A percentile compares a stretch with the other conserved stretches of the same genome.
Evolutionary conservation across 2,797 vertebrate genomes (phyloP).

Genomic region (Microchirus variegatus): DNA sequence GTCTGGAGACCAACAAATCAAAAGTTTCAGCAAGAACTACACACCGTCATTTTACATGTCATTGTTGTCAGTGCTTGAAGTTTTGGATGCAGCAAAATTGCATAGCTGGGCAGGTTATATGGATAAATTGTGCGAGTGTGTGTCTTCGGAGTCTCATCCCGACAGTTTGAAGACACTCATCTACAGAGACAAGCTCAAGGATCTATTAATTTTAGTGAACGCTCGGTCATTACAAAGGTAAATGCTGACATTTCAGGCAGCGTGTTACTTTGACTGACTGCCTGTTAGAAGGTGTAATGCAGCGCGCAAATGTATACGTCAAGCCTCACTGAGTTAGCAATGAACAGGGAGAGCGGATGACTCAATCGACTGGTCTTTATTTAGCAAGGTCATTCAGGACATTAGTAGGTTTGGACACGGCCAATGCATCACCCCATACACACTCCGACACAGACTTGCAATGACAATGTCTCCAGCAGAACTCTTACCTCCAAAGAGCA

Average conservation of each 20-base stretch:
- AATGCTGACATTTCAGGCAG: slow-evolving; percentile 75
- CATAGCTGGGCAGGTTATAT: no score
- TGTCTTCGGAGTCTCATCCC: slow-evolving; percentile 30
- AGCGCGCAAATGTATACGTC: slow-evolving; percentile 77
- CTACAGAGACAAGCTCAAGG: slow-evolving; percentile 43
- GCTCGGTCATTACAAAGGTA: slow-evolving; percentile 74
- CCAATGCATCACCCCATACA: slow-evolving; percentile 14
- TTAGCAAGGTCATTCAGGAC: slow-evolving; percentile 74
- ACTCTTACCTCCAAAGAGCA: slow-evolving; percentile 39
- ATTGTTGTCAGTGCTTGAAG: no score
- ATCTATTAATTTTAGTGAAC: slow-evolving; percentile 68
- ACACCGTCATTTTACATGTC: no score
- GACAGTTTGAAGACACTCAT: slow-evolving; percentile 50
- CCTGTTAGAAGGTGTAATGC: slow-evolving; percentile 78
- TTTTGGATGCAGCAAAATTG: no score
- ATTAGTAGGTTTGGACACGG: slow-evolving; percentile 56
- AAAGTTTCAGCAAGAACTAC: no score
- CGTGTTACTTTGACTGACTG: slow-evolving; percentile 79
- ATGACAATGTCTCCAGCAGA: slow-evolving; percentile 54
- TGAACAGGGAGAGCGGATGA: slow-evolving; percentile 59
- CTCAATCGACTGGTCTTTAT: slow-evolving; percentile 71
- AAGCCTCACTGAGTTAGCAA: slow-evolving; percentile 68
- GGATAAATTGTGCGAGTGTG: no score
- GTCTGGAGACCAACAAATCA: no score
- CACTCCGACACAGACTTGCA: slow-evolving; percentile 11